phyloP scores from a whole-genome alignment of 2,113 vertebrate species.

The Microtus montanus region DNA sequence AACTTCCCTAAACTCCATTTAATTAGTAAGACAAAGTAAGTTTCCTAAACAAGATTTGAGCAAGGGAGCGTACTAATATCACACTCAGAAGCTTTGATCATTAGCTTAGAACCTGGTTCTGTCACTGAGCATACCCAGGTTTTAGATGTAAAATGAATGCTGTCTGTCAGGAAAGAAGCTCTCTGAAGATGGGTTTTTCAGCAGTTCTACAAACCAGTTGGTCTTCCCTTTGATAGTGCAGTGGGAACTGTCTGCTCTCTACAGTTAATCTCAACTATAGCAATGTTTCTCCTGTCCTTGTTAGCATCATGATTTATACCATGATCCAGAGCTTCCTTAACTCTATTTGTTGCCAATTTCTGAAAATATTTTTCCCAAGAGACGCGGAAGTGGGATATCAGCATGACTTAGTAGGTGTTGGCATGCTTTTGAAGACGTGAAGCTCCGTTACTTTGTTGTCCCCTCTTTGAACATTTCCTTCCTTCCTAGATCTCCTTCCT shows the following conservation, averaged over 20 bases:
- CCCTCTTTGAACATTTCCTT: not conserved
- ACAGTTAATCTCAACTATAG: not conserved
- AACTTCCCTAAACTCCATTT: slow-evolving; percentile 31
- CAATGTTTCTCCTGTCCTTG: not conserved
- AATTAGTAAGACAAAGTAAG: not conserved
- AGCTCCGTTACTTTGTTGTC: not conserved
- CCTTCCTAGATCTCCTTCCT: not conserved
- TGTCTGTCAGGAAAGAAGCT: not conserved
- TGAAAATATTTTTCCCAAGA: slow-evolving; percentile 20
- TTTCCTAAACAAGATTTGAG: not conserved
- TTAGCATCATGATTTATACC: not conserved
- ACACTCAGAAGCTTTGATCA: not conserved
- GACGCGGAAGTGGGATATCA: not conserved
- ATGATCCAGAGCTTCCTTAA: not conserved
- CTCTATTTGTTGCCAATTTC: not conserved
- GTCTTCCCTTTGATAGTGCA: not conserved
- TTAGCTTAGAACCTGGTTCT: not conserved
- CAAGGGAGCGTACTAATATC: not conserved
- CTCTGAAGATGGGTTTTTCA: not conserved
- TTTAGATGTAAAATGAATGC: not conserved
- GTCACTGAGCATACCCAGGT: not conserved
- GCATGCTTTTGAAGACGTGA: not conserved
- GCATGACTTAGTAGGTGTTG: not conserved
- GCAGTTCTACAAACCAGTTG: too few relatives aligned
- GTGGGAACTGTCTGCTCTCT: not conserved